phyloP scores from a whole-genome alignment of 2,113 vertebrate genomes.

The Hyperoodon ampullatus region DNA sequence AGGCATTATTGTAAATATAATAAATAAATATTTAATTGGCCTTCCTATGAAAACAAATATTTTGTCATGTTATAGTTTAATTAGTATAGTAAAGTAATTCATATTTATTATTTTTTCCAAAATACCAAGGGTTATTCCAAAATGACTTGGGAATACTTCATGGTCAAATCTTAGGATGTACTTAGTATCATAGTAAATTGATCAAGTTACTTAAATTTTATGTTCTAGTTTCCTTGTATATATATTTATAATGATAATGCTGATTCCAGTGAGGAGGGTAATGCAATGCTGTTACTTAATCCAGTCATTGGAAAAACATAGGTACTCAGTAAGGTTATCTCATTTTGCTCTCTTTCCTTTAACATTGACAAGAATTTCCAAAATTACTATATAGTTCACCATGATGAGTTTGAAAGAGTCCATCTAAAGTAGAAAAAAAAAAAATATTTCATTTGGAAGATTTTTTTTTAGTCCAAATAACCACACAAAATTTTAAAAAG shows the following conservation, averaged over 20 bases:
- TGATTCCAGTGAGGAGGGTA: background rate
- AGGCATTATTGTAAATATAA: constrained; percentile 24
- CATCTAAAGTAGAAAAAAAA: background rate
- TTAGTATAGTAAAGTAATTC: background rate
- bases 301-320: background rate
- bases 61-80: background rate
- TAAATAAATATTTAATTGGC: background rate
- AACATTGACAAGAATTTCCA: background rate
- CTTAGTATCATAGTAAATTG: background rate
- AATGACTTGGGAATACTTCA: background rate
- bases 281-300: background rate
- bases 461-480: background rate
- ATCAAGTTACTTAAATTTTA: background rate
- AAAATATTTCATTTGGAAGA: background rate
- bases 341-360: background rate
- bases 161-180: background rate
- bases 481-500: background rate
- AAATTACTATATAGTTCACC: background rate
- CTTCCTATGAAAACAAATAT: background rate
- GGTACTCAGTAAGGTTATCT: background rate
- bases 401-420: background rate
- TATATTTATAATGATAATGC: background rate
- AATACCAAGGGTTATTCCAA: background rate
- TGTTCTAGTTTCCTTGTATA: background rate
- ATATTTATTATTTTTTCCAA: background rate